Evolutionary conservation across 2,113 vertebrate genomes (phyloP).

Genomic region (Sinosuthora webbiana): DNA sequence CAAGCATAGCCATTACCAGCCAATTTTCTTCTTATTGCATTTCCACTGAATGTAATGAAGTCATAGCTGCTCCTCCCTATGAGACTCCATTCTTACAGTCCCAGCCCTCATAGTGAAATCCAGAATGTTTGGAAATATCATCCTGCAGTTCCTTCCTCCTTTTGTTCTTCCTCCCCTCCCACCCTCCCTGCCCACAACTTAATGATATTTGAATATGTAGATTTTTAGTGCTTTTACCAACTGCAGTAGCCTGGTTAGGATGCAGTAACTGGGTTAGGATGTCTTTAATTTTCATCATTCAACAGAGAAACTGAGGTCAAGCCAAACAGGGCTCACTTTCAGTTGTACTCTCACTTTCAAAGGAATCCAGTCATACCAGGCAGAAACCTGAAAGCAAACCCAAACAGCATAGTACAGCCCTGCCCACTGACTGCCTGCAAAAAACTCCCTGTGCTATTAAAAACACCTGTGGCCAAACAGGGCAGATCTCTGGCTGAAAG

Average conservation of each 20-base stretch:
- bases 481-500: neutral
- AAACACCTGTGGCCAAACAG: neutral
- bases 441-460: neutral
- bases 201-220: neutral
- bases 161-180: neutral
- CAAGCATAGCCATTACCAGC: neutral
- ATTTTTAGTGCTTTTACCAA: neutral
- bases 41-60: neutral
- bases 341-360: neutral
- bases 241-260: neutral
- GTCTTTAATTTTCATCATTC: neutral
- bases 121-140: neutral
- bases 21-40: neutral
- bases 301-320: neutral
- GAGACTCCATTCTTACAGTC: neutral
- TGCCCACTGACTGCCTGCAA: neutral
- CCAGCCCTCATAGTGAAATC: neutral
- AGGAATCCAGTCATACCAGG: neutral
- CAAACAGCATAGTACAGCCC: neutral
- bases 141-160: neutral
- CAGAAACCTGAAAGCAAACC: neutral
- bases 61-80: neutral
- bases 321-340: neutral
- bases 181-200: accelerated
- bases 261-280: neutral